These are phyloP conservation scores for Oxycera nigricornis DNA, from an alignment of 2,888 invertebrate genomes.

Conservation along the genomic window DNA sequence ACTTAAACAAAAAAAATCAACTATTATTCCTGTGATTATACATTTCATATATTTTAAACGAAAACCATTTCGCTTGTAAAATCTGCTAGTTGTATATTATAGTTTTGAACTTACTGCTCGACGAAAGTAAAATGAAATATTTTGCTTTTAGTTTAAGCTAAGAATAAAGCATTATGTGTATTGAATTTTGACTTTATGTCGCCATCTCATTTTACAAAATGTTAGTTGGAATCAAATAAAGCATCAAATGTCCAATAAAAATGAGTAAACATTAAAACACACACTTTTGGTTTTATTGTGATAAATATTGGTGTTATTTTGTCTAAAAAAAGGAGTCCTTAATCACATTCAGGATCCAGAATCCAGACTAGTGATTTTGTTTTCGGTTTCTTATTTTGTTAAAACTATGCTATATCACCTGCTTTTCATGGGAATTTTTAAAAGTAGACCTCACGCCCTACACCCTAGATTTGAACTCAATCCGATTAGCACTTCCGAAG, in stretches of 20 bases:
- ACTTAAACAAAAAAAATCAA: background rate
- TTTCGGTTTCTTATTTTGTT: too few species aligned
- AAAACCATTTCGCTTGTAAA: conserved; percentile 3
- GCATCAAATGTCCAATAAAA: conserved; percentile 29
- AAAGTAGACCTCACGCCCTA: too few species aligned
- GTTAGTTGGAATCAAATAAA: background rate
- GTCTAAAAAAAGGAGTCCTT: too few species aligned
- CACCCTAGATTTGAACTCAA: too few species aligned
- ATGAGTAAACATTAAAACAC: background rate
- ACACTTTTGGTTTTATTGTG: too few species aligned
- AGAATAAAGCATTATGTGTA: conserved; percentile 11
- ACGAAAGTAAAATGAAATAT: conserved; percentile 4
- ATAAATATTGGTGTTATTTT: too few species aligned
- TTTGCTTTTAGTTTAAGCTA: conserved; percentile 14
- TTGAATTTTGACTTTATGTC: conserved; percentile 8
- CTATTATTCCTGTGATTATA: conserved; percentile 36
- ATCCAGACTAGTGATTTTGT: too few species aligned
- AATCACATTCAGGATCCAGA: too few species aligned
- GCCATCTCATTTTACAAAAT: background rate
- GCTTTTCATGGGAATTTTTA: too few species aligned
- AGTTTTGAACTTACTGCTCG: background rate
- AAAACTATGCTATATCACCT: too few species aligned
- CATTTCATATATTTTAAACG: conserved; percentile 5
- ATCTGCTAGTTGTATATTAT: background rate
- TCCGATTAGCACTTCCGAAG: too few species aligned